These are phyloP conservation scores for Axinella damicornis DNA, from an alignment of 37 sponge, comb jelly and placozoan genomes.

Conservation along the genomic window DNA sequence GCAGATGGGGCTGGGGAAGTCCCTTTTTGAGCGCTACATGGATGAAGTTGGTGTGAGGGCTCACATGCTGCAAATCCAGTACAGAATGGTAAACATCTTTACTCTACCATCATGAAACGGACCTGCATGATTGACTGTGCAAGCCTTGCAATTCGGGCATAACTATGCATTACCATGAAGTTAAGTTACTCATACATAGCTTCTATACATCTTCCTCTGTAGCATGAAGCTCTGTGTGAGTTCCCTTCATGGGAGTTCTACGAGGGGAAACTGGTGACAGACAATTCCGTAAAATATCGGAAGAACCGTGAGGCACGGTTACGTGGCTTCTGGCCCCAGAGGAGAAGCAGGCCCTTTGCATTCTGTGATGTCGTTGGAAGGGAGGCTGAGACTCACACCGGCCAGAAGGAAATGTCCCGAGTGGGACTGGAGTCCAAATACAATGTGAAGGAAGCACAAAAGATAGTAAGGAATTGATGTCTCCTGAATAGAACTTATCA, in stretches of 20 bases:
- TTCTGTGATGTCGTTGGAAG: conserved; percentile 47
- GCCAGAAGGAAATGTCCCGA: background rate
- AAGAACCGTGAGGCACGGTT: background rate
- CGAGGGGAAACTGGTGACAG: conserved; percentile 26
- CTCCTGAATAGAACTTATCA: too few relatives aligned
- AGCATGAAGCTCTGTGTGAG: conserved; percentile 51
- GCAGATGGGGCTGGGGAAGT: conserved; percentile 16
- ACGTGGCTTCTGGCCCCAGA: conserved; percentile 53
- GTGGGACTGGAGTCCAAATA: conserved; percentile 52
- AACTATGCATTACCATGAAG: too few relatives aligned
- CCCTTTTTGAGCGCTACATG: conserved; percentile 30
- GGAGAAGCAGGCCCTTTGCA: conserved; percentile 23
- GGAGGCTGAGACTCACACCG: conserved; percentile 32
- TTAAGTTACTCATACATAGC: too few relatives aligned
- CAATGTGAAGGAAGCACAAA: conserved; percentile 50
- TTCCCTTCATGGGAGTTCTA: conserved; percentile 62
- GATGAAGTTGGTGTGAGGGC: background rate
- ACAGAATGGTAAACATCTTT: conserved; percentile 66
- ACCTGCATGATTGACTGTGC: conserved; percentile 3
- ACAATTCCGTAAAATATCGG: background rate
- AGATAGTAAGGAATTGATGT: conserved; percentile 38
- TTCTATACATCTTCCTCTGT: background rate
- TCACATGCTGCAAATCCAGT: conserved; percentile 41
- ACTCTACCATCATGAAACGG: background rate
- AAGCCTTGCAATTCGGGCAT: background rate